phyloP scores from a whole-genome alignment of 2,113 vertebrate species.

The Mormoops blainvillei region DNA sequence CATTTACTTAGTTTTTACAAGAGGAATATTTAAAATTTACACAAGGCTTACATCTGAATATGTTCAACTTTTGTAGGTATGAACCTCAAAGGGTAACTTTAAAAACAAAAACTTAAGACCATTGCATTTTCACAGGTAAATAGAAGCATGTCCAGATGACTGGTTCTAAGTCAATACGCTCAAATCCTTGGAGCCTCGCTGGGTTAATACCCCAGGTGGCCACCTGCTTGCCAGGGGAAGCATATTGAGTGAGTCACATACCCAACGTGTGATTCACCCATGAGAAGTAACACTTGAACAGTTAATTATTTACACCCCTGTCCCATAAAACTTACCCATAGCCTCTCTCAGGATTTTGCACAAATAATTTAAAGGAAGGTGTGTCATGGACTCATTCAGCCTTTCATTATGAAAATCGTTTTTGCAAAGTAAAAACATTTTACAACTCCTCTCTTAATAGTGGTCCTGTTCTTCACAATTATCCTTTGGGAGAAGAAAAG shows the following conservation, averaged over 20 bases:
- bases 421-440: constrained; percentile 21
- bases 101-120: constrained; percentile 46
- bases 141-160: not conserved
- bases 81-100: constrained; percentile 57
- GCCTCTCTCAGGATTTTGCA: not conserved
- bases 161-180: constrained; percentile 22
- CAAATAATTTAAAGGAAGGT: not conserved
- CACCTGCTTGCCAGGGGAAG: not conserved
- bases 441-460: not conserved
- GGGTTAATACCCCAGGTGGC: not conserved
- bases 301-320: not conserved
- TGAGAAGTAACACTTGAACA: not conserved
- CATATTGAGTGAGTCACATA: not conserved
- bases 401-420: not conserved
- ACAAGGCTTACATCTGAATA: constrained; percentile 66
- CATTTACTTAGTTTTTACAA: constrained; percentile 72
- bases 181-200: not conserved
- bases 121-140: constrained; percentile 40
- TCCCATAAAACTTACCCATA: not conserved
- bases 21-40: constrained; percentile 73
- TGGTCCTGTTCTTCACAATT: not conserved
- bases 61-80: constrained; percentile 54
- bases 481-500: not conserved
- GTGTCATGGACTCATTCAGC: not conserved
- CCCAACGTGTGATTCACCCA: not conserved